Base-by-base conservation (phyloP, 92 coral and sea anemone genomes). In the Phenganax subtilis region DNA sequence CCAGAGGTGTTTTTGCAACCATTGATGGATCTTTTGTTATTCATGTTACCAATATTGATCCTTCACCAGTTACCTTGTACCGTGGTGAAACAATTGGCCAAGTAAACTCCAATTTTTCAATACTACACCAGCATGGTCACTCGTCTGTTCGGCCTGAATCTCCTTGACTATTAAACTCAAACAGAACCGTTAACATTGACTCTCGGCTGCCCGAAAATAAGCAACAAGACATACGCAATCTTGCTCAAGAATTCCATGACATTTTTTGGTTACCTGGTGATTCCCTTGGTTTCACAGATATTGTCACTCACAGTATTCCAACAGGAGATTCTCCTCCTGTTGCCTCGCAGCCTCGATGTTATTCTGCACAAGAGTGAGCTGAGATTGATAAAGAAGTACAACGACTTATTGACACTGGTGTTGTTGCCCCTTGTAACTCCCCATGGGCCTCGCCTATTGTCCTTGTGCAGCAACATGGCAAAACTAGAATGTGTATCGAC, bases 201-300 rank as follows among this genome's bases (percentile, higher is more conserved):
- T 59, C 65, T 14, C 65, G 27, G 27, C 7, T 59, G 27, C 16
- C 16, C 3, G 3, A 71, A 7, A 29, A 67, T 27, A 16, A 67
- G 73, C 73, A 67, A 67, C 73, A 67, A 28, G 25, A 67, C 73
- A 67, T 67, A 16, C 73, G 9, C 17, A 67, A 67, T 28, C 37
- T 67, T 16, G 73, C 30, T 16, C 28, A 16, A 16, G 37, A 67
- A 11, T 67, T 67, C 31, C 17, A 71, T 71, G 76, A 71, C 20
- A 71, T 71, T 71, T 71, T 71, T 71, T 71, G 76, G 76, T 71
- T 71, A 10, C 76, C 76, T 29, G 76, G 76, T 71, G 76, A 71
- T 71, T 51, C 76, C 52, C 51, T 71, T 29, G 76, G 76, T 30
- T 71, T 71, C 37, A 71, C 54, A 30, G 55, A 71, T 51, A 71